Percentiles rank a stretch among this genome's conserved stretches.
Evolutionary conservation across 2,888 invertebrate species (phyloP).

Genomic region (Heterodera filipjevi): DNA sequence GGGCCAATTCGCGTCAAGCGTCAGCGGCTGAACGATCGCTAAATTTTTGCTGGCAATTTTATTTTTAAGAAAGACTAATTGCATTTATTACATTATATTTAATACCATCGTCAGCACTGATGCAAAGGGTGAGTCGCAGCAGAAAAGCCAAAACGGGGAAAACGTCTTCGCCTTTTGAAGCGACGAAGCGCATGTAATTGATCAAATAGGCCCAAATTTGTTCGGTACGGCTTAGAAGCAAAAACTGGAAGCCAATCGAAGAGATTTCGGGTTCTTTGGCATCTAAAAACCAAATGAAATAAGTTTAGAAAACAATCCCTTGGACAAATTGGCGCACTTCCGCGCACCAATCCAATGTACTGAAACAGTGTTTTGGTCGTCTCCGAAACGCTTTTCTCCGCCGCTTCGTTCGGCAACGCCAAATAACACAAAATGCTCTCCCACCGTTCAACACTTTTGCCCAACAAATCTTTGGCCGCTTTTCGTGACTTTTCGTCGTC

Average conservation of each 20-base stretch:
- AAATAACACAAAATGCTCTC: constrained; percentile 66
- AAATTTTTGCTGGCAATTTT: neutral
- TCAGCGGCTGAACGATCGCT: constrained; percentile 35
- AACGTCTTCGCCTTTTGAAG: constrained; percentile 20
- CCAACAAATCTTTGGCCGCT: constrained; percentile 54
- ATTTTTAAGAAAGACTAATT: too few relatives aligned
- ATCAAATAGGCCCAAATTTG: constrained; percentile 97
- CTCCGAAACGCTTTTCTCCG: constrained; percentile 60
- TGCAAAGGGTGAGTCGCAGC: constrained; percentile 40
- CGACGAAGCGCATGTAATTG: constrained; percentile 81
- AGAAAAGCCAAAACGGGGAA: constrained; percentile 44
- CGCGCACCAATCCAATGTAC: constrained; percentile 89
- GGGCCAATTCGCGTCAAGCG: constrained; percentile 49
- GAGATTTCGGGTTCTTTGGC: constrained; percentile 53
- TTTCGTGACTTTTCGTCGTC: constrained; percentile 19
- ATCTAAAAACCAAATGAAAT: constrained; percentile 29
- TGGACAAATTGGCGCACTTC: constrained; percentile 67
- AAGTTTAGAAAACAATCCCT: neutral
- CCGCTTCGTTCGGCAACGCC: constrained; percentile 56
- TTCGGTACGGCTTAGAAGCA: constrained; percentile 86
- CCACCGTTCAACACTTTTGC: constrained; percentile 69
- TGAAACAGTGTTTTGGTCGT: constrained; percentile 91
- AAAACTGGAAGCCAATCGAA: constrained; percentile 88
- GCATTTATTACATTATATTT: neutral
- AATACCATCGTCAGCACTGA: constrained; percentile 34